Conservation (phyloP, 53 echinoderm and acorn worm species). For the Holothuria leucospilota region DNA sequence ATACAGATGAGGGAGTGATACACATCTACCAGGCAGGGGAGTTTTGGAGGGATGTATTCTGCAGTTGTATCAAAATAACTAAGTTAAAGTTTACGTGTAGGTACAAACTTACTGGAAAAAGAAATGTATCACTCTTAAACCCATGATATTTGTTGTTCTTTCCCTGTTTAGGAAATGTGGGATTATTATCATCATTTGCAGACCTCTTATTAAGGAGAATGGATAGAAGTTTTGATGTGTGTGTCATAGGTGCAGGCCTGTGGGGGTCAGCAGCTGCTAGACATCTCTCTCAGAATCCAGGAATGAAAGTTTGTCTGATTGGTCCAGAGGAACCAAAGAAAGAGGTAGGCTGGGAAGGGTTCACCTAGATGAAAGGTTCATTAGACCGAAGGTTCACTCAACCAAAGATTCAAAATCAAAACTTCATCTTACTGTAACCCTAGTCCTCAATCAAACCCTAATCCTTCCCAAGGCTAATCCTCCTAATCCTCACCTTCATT, state of each 20-base stretch:
- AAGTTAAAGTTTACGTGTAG: too few relatives aligned
- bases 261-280: conserved; percentile 88
- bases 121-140: too few relatives aligned
- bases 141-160: too few relatives aligned
- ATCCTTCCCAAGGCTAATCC: background rate
- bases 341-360: conserved; percentile 37
- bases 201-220: background rate
- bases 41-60: too few relatives aligned
- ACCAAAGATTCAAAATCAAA: too few relatives aligned
- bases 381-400: too few relatives aligned
- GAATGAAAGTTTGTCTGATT: conserved; percentile 67
- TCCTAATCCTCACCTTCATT: background rate
- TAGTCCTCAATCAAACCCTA: background rate
- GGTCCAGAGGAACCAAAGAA: conserved; percentile 71
- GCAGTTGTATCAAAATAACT: too few relatives aligned
- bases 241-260: conserved; percentile 82
- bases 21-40: too few relatives aligned
- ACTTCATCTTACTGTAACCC: background rate
- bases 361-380: too few relatives aligned
- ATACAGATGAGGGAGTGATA: too few relatives aligned
- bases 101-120: too few relatives aligned
- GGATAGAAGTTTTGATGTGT: conserved; percentile 63
- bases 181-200: background rate
- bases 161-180: too few relatives aligned
- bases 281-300: conserved; percentile 50